A percentile compares a stretch with the other conserved stretches of the same genome.
Evolutionary conservation across 2,888 invertebrate genomes (phyloP).

Genomic region (Chymomyza fuscimana): DNA sequence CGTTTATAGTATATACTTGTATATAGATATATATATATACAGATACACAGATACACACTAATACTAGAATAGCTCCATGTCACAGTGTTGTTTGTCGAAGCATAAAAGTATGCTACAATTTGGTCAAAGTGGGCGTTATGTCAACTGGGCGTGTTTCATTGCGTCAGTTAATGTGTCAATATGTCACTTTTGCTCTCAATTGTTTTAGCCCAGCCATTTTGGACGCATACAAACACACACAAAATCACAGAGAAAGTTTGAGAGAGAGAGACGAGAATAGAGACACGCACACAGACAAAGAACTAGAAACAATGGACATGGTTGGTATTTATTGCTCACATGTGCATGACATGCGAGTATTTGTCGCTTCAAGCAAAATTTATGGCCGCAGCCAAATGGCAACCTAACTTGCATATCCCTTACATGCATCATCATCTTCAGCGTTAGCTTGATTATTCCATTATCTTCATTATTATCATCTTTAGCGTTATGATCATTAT

Average conservation of each 20-base stretch:
- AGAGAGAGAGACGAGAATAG: background rate
- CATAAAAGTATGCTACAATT: background rate
- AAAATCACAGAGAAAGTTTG: too few relatives aligned
- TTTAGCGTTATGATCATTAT: background rate
- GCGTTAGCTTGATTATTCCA: background rate
- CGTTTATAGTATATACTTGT: too few relatives aligned
- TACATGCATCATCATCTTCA: background rate
- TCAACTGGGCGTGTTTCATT: background rate
- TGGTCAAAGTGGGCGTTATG: background rate
- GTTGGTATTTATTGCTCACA: background rate
- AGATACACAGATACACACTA: background rate
- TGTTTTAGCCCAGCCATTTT: constrained; percentile 50
- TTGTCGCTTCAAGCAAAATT: background rate
- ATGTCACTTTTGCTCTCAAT: constrained; percentile 68
- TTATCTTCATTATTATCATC: background rate
- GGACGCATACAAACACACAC: constrained; percentile 27
- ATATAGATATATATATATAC: too few relatives aligned
- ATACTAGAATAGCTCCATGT: background rate
- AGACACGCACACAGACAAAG: background rate
- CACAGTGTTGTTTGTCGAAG: background rate
- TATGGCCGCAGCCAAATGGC: background rate
- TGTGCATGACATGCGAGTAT: background rate
- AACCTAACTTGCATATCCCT: background rate
- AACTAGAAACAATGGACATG: background rate
- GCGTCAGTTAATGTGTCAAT: constrained; percentile 56